These are phyloP conservation scores for Mycteria americana DNA, from an alignment of 2,797 vertebrate genomes.

Conservation along the genomic window DNA sequence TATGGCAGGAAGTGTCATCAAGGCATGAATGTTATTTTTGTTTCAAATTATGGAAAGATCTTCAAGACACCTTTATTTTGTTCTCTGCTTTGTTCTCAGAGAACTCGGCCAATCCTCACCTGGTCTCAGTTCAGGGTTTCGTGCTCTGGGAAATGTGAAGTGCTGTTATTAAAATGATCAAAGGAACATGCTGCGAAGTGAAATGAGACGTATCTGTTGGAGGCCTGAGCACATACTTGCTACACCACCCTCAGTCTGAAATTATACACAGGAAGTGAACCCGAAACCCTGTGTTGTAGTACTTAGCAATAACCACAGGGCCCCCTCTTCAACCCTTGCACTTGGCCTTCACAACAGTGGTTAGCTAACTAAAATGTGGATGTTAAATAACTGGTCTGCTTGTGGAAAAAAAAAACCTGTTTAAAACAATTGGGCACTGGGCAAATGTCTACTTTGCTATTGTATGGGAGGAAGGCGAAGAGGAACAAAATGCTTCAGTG, in stretches of 20 bases:
- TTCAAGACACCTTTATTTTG: neutral
- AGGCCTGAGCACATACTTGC: neutral
- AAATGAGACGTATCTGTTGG: neutral
- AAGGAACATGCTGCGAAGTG: neutral
- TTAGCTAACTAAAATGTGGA: neutral
- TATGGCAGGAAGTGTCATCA: neutral
- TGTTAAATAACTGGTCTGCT: neutral
- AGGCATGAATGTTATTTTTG: neutral
- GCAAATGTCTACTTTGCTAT: neutral
- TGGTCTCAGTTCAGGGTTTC: neutral
- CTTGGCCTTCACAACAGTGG: neutral
- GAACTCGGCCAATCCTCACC: neutral
- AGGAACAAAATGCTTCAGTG: neutral
- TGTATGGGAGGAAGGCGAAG: neutral
- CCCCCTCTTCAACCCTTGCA: neutral
- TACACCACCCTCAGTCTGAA: neutral
- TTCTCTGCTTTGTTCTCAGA: neutral
- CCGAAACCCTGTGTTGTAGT: neutral
- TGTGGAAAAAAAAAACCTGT: neutral
- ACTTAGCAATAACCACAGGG: neutral
- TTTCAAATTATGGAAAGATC: neutral
- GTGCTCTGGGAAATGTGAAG: fast-evolving
- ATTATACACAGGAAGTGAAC: neutral
- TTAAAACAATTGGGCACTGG: fast-evolving
- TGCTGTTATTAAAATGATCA: neutral